These are phyloP conservation scores for Pterostichus niger DNA, from an alignment of 2,888 invertebrate species.

Conservation along the genomic window DNA sequence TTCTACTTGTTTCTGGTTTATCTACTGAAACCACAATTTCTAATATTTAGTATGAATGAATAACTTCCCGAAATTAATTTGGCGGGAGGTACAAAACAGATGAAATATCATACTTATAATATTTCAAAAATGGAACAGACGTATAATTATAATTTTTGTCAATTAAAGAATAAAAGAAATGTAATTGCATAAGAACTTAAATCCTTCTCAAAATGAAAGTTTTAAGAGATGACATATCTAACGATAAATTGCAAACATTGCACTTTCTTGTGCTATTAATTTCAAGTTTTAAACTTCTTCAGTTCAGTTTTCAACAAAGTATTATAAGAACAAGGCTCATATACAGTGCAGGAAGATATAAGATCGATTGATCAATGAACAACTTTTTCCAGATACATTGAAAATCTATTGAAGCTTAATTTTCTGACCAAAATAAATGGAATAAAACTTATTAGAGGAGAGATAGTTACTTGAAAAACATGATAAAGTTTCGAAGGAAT, in stretches of 20 bases:
- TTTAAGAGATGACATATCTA: not conserved
- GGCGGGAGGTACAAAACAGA: no score
- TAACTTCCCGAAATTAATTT: no score
- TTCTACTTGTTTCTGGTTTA: no score
- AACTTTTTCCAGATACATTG: constrained; percentile 1
- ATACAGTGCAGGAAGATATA: not conserved
- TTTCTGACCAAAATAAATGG: not conserved
- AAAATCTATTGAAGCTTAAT: constrained; percentile 4
- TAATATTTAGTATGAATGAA: no score
- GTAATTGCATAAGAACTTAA: not conserved
- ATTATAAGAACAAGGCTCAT: not conserved
- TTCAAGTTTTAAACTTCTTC: constrained; percentile 1
- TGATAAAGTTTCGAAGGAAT: not conserved
- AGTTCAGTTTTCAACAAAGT: not conserved
- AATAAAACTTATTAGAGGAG: not conserved
- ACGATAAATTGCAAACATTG: not conserved
- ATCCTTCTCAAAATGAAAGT: constrained; percentile 3
- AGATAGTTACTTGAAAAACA: not conserved
- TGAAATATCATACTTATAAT: no score
- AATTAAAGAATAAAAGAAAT: no score
- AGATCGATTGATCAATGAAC: not conserved
- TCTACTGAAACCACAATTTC: no score
- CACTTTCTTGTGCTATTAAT: not conserved
- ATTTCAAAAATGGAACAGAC: no score
- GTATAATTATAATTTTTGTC: no score